Base-by-base conservation (phyloP, 2,797 vertebrate species). In the Chloroceryle inda region DNA sequence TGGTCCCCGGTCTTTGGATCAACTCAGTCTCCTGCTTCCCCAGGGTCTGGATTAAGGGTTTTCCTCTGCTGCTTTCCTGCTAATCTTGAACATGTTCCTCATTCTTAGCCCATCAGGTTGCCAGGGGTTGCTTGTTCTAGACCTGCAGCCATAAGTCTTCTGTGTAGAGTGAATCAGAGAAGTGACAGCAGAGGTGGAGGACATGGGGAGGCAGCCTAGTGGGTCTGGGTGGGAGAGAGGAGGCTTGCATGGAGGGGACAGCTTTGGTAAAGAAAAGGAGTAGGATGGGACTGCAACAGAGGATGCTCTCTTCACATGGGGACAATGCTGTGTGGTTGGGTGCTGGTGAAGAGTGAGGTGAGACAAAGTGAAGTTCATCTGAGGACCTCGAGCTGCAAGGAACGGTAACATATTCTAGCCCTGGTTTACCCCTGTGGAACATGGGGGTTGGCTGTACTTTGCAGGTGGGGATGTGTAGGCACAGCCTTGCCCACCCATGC, bases 151-250 rank as follows among this genome's bases (percentile, higher is more conserved):
- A 12, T 44, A 58, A 81, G 58, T 73, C 66, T 77, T 86, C 90
- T 81, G n/a, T 22, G 21, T 37, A 69, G 81, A 92, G 75, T 75
- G 72, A 66, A 38, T 77, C 49, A 0, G 1, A 93, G 66, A 94
- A 95, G 77, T 64, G 85, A 69, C 38, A 83, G 91, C n/a, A 20
- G 82, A 81, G 87, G 44, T 69, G 47, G 67, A 85, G 68, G 31
- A n/a, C 4, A 37, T 8, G 5, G 23, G 45, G 55, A 74, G 69
- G 67, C 49, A 82, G 62, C 67, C 87, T 74, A n/a, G 42, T 93
- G 63, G 74, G 49, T 81, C 52, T 88, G 37, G 11, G 47, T 90
- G 80, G 64, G 49, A 80, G 58, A 59, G 38, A 89, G 59, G 68
- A 69, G 71, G 44, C n/a, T 72, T 56, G 44, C 4, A 1, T n/a